phyloP scores from a whole-genome alignment of 2,888 invertebrate species.

The Leptopilina myrica region DNA sequence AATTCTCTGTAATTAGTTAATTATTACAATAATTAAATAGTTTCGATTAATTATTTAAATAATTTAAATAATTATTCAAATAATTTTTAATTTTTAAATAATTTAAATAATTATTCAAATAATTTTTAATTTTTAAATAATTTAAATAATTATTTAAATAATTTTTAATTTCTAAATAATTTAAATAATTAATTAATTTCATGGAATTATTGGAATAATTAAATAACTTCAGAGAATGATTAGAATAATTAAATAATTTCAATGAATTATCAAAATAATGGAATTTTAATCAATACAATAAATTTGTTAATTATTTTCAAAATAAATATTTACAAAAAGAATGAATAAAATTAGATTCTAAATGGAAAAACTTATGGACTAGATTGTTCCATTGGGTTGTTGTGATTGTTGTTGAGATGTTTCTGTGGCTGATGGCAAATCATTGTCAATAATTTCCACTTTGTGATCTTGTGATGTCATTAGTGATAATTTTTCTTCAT shows the following conservation, averaged over 20 bases:
- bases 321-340: conserved; percentile 22
- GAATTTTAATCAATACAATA: too few relatives aligned
- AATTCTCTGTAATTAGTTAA: too few relatives aligned
- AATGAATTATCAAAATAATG: too few relatives aligned
- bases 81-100: too few relatives aligned
- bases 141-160: too few relatives aligned
- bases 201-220: neutral
- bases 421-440: neutral
- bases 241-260: too few relatives aligned
- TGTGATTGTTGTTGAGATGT: neutral
- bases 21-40: too few relatives aligned
- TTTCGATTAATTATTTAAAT: neutral
- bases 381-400: neutral
- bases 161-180: too few relatives aligned
- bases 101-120: too few relatives aligned
- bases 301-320: neutral
- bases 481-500: conserved; percentile 22
- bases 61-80: too few relatives aligned
- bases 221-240: too few relatives aligned
- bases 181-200: neutral
- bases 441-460: conserved; percentile 7
- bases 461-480: conserved; percentile 20
- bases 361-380: neutral
- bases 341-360: neutral
- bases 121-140: too few relatives aligned